A percentile compares a stretch with the other conserved stretches of the same genome.
Evolutionary conservation across 1,140 invertebrate genomes (phyloP).

Genomic region (Drosophila burlai): DNA sequence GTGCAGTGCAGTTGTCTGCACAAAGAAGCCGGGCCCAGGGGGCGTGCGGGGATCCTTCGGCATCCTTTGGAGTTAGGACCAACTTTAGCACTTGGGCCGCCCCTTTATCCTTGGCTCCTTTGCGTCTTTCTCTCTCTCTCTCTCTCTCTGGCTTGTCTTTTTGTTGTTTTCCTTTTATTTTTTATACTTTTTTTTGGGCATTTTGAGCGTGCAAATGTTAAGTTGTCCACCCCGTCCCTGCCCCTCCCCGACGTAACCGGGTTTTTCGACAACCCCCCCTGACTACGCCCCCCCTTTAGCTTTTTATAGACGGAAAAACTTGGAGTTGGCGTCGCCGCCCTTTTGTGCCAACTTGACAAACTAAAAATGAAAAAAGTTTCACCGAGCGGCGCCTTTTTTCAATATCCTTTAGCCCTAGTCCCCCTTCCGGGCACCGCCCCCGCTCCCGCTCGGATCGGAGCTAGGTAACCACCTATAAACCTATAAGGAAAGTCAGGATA

Average conservation of each 20-base stretch:
- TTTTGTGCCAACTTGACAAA: conserved; percentile 82
- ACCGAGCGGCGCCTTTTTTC: conserved; percentile 77
- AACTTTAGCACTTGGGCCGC: conserved; percentile 47
- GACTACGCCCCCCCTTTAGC: neutral
- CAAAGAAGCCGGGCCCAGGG: conserved; percentile 26
- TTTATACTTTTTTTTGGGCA: conserved; percentile 27
- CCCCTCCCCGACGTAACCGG: neutral
- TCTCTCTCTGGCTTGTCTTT: conserved; percentile 1
- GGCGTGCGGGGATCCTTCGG: neutral
- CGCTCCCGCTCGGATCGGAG: neutral
- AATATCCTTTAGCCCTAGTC: conserved; percentile 59
- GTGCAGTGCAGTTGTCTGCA: conserved; percentile 49
- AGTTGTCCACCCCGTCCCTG: conserved; percentile 40
- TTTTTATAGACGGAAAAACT: conserved; percentile 66
- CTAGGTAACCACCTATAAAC: conserved; percentile 38
- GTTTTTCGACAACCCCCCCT: neutral
- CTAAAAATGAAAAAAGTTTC: conserved; percentile 83
- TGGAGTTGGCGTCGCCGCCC: conserved; percentile 58
- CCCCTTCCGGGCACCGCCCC: neutral
- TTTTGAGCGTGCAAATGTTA: conserved; percentile 70
- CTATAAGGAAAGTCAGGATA: conserved; percentile 34
- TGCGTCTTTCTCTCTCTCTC: conserved; percentile 10
- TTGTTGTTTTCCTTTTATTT: conserved; percentile 1
- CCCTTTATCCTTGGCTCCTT: conserved; percentile 36
- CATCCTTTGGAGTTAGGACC: conserved; percentile 35